Percentiles rank a stretch among this genome's conserved stretches.
phyloP scores from a whole-genome alignment of 2,888 invertebrate species.

The Koerneria pararmatus region DNA sequence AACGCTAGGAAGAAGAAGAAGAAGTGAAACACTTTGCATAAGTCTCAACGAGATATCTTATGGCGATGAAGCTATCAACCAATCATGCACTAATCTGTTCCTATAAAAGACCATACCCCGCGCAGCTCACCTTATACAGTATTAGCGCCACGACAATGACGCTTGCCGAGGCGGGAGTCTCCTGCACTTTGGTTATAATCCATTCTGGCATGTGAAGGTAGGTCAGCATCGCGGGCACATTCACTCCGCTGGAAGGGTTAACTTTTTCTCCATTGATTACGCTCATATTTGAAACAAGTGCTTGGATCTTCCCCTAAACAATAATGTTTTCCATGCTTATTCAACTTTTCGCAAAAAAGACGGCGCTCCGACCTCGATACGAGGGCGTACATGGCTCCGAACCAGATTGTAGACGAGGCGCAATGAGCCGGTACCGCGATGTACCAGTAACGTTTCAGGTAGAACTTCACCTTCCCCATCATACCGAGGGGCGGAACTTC shows the following conservation, averaged over 20 bases:
- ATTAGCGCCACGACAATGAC: constrained; percentile 84
- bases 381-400: constrained; percentile 74
- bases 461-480: constrained; percentile 54
- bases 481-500: constrained; percentile 46
- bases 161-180: constrained; percentile 68
- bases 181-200: constrained; percentile 69
- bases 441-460: constrained; percentile 76
- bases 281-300: too few relatives aligned
- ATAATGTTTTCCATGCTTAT: too few relatives aligned
- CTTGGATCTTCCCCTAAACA: too few relatives aligned
- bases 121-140: constrained; percentile 82
- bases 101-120: too few relatives aligned
- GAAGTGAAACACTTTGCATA: too few relatives aligned
- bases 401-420: constrained; percentile 82
- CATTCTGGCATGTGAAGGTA: constrained; percentile 75
- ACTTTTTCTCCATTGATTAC: constrained; percentile 13
- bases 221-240: constrained; percentile 77
- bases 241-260: constrained; percentile 75
- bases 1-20: too few relatives aligned
- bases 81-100: too few relatives aligned
- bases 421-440: constrained; percentile 87
- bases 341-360: too few relatives aligned
- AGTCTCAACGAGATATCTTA: too few relatives aligned
- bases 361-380: constrained; percentile 33
- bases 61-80: too few relatives aligned